Conservation (phyloP, 1,140 invertebrate species). For the Cotesia typhae region DNA sequence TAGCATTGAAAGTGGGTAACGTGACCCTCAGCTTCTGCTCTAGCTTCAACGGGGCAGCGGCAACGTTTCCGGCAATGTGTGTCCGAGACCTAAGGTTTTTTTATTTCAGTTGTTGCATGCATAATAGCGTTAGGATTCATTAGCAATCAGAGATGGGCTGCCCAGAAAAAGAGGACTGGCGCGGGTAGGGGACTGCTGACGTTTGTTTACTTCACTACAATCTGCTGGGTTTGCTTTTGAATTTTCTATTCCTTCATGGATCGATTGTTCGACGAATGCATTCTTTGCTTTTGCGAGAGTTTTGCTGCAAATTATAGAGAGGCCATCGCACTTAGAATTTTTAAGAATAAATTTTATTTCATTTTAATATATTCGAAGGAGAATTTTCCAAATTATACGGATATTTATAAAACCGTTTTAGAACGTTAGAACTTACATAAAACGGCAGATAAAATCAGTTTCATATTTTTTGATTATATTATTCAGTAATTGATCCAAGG, state of each 20-base stretch:
- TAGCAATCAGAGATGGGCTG: slow-evolving; percentile 66
- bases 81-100: slow-evolving; percentile 53
- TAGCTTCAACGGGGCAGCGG: not conserved
- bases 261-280: slow-evolving; percentile 18
- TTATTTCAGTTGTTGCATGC: slow-evolving; percentile 60
- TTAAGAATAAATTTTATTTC: too few species aligned
- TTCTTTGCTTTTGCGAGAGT: not conserved
- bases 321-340: too few species aligned
- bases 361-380: too few species aligned
- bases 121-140: slow-evolving; percentile 67
- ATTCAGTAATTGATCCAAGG: too few species aligned
- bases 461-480: too few species aligned
- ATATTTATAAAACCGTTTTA: too few species aligned
- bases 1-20: slow-evolving; percentile 19
- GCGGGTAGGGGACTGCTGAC: slow-evolving; percentile 9
- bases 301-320: too few species aligned
- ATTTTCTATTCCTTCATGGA: slow-evolving; percentile 1
- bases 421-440: too few species aligned
- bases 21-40: slow-evolving; percentile 8
- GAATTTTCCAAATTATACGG: too few species aligned
- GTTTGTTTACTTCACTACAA: slow-evolving; percentile 33
- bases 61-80: slow-evolving; percentile 19
- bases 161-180: slow-evolving; percentile 8
- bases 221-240: slow-evolving; percentile 22
- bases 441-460: too few species aligned